Conservation (phyloP, 2,113 vertebrate species). For the Atractosteus spatula region DNA sequence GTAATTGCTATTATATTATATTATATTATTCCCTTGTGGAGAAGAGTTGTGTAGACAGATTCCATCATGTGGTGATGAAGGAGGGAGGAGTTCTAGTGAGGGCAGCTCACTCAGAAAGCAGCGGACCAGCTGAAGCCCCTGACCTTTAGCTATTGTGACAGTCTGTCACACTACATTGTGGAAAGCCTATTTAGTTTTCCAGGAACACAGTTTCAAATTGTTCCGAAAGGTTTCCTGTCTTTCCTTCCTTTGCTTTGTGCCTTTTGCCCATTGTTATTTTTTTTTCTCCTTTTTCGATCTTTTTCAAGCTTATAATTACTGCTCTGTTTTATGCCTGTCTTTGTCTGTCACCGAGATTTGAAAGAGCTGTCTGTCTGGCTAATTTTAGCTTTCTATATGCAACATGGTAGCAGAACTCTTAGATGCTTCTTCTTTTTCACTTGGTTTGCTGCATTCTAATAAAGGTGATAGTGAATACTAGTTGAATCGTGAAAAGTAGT, state of each 20-base stretch:
- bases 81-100: background rate
- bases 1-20: too few relatives aligned
- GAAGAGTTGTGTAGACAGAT: too few relatives aligned
- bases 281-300: too few relatives aligned
- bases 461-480: too few relatives aligned
- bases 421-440: too few relatives aligned
- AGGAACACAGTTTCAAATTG: conserved; percentile 22
- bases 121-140: conserved; percentile 44
- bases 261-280: background rate
- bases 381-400: too few relatives aligned
- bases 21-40: too few relatives aligned
- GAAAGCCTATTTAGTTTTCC: conserved; percentile 1
- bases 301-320: too few relatives aligned
- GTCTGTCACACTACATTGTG: conserved; percentile 54
- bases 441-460: too few relatives aligned
- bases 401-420: too few relatives aligned
- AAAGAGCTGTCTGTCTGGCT: too few relatives aligned
- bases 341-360: background rate
- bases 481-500: too few relatives aligned
- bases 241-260: conserved; percentile 29
- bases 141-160: conserved; percentile 51
- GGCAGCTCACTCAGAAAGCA: conserved; percentile 20
- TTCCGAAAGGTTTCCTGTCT: background rate
- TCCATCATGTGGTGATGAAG: background rate
- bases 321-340: background rate